These are phyloP conservation scores for Heteromurus nitidus DNA, from an alignment of 2,888 invertebrate species.

Conservation along the genomic window DNA sequence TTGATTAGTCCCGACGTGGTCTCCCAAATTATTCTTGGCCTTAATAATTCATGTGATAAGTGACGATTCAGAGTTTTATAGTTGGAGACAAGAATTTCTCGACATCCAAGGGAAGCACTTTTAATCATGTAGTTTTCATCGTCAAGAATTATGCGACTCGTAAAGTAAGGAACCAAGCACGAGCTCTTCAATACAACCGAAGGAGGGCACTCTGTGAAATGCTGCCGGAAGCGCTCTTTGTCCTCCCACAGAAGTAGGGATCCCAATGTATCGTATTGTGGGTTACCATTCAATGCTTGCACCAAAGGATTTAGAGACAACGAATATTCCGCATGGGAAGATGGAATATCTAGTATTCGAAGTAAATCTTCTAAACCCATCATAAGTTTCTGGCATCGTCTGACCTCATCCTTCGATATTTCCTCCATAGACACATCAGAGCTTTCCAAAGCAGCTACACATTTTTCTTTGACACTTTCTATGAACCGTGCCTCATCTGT, in stretches of 20 bases:
- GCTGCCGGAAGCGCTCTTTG: constrained; percentile 59
- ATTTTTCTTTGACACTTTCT: background rate
- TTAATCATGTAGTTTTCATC: constrained; percentile 53
- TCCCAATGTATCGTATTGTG: no score
- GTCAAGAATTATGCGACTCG: constrained; percentile 66
- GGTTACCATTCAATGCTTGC: constrained; percentile 21
- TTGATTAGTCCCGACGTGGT: constrained; percentile 34
- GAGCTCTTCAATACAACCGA: constrained; percentile 40
- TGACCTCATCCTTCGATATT: background rate
- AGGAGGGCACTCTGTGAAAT: constrained; percentile 55
- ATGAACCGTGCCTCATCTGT: constrained; percentile 36
- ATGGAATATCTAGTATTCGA: constrained; percentile 33
- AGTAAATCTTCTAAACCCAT: constrained; percentile 51
- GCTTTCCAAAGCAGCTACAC: background rate
- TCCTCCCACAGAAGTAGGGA: constrained; percentile 67
- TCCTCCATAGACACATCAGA: constrained; percentile 10
- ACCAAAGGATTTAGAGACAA: constrained; percentile 63
- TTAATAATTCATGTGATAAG: constrained; percentile 51
- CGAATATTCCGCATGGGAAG: constrained; percentile 37
- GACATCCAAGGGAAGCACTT: constrained; percentile 47
- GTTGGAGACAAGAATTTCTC: constrained; percentile 41
- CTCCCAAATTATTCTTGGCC: constrained; percentile 49
- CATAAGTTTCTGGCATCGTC: constrained; percentile 16
- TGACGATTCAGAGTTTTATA: constrained; percentile 60
- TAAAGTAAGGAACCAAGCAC: constrained; percentile 66